phyloP scores from a whole-genome alignment of 2,797 vertebrate species.

The Lagocephalus sceleratus region DNA sequence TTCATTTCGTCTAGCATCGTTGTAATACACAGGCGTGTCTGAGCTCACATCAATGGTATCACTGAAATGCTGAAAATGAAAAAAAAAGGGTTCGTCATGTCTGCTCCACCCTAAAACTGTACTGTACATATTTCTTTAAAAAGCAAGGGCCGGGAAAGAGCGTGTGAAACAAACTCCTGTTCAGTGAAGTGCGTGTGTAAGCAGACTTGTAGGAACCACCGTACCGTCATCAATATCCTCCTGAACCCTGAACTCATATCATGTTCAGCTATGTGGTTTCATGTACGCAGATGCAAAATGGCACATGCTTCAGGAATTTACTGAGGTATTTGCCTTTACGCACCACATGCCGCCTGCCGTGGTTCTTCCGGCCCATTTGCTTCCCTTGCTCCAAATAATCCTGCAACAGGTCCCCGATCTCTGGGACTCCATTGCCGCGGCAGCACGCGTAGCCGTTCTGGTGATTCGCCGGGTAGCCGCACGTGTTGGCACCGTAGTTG shows the following conservation, averaged over 20 bases:
- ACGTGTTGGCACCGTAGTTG: constrained; percentile 41
- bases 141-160: neutral
- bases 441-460: constrained; percentile 53
- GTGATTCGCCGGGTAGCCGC: constrained; percentile 41
- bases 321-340: constrained; percentile 58
- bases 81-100: constrained; percentile 15
- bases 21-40: constrained; percentile 80
- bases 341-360: constrained; percentile 80
- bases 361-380: constrained; percentile 67
- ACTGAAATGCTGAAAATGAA: constrained; percentile 70
- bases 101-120: constrained; percentile 19
- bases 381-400: constrained; percentile 70
- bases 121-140: neutral
- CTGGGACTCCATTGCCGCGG: constrained; percentile 50
- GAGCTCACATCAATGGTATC: constrained; percentile 88
- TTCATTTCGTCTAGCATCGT: constrained; percentile 78
- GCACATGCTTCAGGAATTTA: constrained; percentile 19
- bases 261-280: constrained; percentile 40
- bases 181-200: constrained; percentile 33
- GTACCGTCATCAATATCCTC: constrained; percentile 56
- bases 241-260: constrained; percentile 34
- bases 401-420: constrained; percentile 73
- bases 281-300: constrained; percentile 37
- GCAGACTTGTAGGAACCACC: constrained; percentile 52
- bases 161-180: constrained; percentile 45